Percentiles rank a stretch among this genome's conserved stretches.
phyloP scores from a whole-genome alignment of 2,888 invertebrate species.

The Seira sanloemensis region DNA sequence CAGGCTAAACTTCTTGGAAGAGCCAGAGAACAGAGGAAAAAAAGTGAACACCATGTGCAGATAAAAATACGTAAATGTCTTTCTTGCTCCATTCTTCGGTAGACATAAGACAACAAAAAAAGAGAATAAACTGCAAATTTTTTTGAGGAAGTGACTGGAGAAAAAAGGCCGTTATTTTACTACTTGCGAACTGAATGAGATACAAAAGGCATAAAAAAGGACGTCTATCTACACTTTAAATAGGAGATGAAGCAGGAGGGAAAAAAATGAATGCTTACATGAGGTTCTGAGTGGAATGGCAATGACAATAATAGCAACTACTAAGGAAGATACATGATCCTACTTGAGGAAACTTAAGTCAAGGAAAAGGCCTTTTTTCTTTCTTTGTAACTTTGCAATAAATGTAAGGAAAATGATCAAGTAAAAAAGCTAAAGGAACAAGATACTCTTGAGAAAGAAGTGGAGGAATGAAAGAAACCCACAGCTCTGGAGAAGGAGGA shows the following conservation, averaged over 20 bases:
- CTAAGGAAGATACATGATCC: conserved; percentile 61
- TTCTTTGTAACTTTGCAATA: conserved; percentile 32
- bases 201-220: not conserved
- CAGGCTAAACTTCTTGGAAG: not conserved
- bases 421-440: not conserved
- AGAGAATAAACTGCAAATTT: not conserved
- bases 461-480: not conserved
- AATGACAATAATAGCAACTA: conserved; percentile 53
- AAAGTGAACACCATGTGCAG: conserved; percentile 28
- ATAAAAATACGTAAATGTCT: conserved; percentile 6
- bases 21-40: not conserved
- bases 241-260: conserved; percentile 4
- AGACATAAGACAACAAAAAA: conserved; percentile 1
- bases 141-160: not conserved
- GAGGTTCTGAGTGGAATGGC: conserved; percentile 59
- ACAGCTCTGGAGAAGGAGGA: not conserved
- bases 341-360: conserved; percentile 54
- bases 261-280: conserved; percentile 55
- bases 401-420: conserved; percentile 57
- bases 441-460: not conserved
- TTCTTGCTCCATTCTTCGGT: not conserved
- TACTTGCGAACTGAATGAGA: not conserved
- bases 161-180: not conserved
- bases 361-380: conserved; percentile 42
- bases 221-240: conserved; percentile 37